phyloP scores from a whole-genome alignment of 2,113 vertebrate genomes.

The Struthidea cinerea region DNA sequence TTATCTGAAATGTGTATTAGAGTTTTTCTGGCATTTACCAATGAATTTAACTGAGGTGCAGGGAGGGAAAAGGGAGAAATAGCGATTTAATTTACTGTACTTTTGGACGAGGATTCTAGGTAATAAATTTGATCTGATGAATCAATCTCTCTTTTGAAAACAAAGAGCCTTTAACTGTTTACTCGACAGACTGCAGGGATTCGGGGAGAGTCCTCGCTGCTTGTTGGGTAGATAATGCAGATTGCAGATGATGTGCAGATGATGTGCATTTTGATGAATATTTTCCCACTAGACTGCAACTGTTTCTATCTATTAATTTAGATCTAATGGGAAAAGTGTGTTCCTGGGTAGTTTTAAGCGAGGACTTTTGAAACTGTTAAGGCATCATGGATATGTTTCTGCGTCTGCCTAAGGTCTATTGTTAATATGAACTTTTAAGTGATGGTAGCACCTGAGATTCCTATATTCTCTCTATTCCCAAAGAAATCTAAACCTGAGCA shows the following conservation, averaged over 20 bases:
- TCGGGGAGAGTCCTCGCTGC: constrained; percentile 12
- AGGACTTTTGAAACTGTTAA: background rate
- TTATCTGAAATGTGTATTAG: background rate
- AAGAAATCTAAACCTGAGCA: background rate
- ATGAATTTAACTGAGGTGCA: background rate
- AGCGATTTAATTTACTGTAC: background rate
- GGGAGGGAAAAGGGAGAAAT: background rate
- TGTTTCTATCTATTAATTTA: constrained; percentile 63
- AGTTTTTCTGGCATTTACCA: constrained; percentile 16
- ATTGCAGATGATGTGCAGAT: constrained; percentile 62
- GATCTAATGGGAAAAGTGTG: constrained; percentile 53
- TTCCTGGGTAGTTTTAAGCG: constrained; percentile 39
- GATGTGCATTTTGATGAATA: constrained; percentile 63
- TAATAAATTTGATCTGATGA: constrained; percentile 56
- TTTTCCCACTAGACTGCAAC: constrained; percentile 62
- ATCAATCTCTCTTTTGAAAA: constrained; percentile 55
- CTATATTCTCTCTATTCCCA: background rate
- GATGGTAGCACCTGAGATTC: background rate
- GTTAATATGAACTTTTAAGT: background rate
- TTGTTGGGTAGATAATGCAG: constrained; percentile 47
- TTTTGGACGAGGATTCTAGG: constrained; percentile 39
- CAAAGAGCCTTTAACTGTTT: constrained; percentile 67
- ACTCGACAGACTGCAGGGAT: constrained; percentile 47
- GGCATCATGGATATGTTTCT: background rate
- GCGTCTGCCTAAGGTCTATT: background rate